Conservation (phyloP, 2,888 invertebrate species). For the Tipula helvola region DNA sequence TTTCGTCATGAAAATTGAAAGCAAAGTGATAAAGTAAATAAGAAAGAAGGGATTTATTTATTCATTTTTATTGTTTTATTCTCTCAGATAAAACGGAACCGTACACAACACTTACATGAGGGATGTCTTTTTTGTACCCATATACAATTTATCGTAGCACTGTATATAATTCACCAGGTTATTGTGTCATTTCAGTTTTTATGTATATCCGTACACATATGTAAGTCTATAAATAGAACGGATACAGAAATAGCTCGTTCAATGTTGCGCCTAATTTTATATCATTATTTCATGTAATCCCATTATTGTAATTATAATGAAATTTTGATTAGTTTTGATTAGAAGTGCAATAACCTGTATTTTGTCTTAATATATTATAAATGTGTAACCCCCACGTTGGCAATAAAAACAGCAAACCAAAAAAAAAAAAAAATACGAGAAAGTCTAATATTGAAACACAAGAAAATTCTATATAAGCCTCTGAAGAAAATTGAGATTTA, state of each 20-base stretch:
- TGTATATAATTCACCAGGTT: neutral
- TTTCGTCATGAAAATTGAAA: neutral
- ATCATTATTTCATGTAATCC: neutral
- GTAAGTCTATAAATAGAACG: neutral
- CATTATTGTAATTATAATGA: neutral
- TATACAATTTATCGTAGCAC: neutral
- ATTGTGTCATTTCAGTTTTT: neutral
- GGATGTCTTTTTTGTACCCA: neutral
- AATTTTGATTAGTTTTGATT: conserved; percentile 4
- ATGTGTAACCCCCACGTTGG: neutral
- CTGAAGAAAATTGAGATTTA: neutral
- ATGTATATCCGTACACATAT: neutral
- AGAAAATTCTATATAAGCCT: neutral
- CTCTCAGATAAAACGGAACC: neutral
- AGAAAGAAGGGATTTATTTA: neutral
- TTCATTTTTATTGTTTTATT: neutral
- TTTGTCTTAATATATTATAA: neutral
- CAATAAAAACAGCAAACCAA: neutral
- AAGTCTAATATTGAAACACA: neutral
- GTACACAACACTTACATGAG: neutral
- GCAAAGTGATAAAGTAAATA: neutral
- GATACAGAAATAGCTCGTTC: neutral
- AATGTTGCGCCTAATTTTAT: neutral
- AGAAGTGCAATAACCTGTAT: conserved; percentile 4
- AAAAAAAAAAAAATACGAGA: neutral